A percentile compares a stretch with the other conserved stretches of the same genome.
Evolutionary conservation across 2,113 vertebrate genomes (phyloP).

Genomic region (Archilochus colubris): DNA sequence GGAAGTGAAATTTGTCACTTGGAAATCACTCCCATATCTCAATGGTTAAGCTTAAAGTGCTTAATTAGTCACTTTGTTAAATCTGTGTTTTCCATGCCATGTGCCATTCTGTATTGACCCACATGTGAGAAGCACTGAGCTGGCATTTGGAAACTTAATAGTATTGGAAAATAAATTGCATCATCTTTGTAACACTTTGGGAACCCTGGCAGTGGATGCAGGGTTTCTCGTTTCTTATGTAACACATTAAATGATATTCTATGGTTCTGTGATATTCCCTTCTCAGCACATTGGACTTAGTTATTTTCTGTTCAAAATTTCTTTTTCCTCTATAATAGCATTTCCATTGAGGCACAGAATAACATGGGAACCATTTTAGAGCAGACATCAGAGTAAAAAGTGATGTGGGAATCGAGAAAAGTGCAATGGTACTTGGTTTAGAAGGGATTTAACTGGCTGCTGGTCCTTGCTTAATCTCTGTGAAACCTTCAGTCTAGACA

Average conservation of each 20-base stretch:
- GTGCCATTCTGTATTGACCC: not conserved
- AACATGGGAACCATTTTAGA: not conserved
- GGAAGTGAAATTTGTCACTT: not conserved
- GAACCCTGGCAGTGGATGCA: not conserved
- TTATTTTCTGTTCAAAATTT: not conserved
- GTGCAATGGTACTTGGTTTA: not conserved
- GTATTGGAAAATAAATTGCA: not conserved
- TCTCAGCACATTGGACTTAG: not conserved
- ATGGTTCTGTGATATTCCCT: not conserved
- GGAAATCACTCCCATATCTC: not conserved
- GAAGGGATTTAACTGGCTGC: not conserved
- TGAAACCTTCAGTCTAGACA: conserved; percentile 32
- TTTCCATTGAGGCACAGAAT: not conserved
- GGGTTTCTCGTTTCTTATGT: not conserved
- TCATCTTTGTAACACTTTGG: conserved; percentile 18
- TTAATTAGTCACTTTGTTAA: not conserved
- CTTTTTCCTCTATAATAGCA: not conserved
- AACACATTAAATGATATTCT: not conserved
- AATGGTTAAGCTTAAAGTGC: not conserved
- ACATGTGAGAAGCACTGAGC: not conserved
- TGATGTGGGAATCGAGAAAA: not conserved
- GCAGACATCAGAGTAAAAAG: not conserved
- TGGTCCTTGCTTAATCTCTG: conserved; percentile 3
- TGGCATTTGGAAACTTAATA: not conserved
- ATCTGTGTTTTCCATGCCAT: not conserved